These are phyloP conservation scores for Trissolcus japonicus DNA, from an alignment of 2,888 invertebrate species.

Conservation along the genomic window DNA sequence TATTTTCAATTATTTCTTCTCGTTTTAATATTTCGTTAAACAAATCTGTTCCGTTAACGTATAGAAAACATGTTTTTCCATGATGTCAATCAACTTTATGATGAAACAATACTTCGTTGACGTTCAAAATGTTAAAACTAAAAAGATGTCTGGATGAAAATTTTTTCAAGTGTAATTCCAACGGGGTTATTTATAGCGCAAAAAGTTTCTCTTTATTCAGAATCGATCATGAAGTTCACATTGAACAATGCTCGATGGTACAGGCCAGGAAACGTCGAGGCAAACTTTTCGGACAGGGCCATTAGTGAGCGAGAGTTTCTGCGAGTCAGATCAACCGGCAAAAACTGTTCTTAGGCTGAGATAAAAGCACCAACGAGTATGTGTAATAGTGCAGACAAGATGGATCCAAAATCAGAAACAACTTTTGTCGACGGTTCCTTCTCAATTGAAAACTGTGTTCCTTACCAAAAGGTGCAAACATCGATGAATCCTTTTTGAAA, in stretches of 20 bases:
- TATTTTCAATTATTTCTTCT: no score
- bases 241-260: constrained; percentile 40
- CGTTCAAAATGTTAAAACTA: no score
- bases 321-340: constrained; percentile 1
- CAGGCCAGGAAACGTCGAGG: constrained; percentile 34
- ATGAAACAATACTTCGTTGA: no score
- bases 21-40: no score
- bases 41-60: no score
- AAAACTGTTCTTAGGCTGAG: not conserved
- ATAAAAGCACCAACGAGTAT: constrained; percentile 2
- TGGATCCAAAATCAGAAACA: constrained; percentile 14
- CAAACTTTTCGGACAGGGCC: constrained; percentile 49
- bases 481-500: no score
- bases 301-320: constrained; percentile 48
- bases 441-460: constrained; percentile 6
- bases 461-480: no score
- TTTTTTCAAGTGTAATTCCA: no score
- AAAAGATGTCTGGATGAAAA: no score
- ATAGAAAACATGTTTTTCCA: no score
- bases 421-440: constrained; percentile 54
- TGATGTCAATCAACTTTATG: no score
- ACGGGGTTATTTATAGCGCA: constrained; percentile 26
- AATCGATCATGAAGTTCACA: constrained; percentile 53
- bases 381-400: constrained; percentile 32
- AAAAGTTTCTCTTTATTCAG: constrained; percentile 38